Evolutionary conservation across 2,888 invertebrate species (phyloP).

Genomic region (Perdita meconis): DNA sequence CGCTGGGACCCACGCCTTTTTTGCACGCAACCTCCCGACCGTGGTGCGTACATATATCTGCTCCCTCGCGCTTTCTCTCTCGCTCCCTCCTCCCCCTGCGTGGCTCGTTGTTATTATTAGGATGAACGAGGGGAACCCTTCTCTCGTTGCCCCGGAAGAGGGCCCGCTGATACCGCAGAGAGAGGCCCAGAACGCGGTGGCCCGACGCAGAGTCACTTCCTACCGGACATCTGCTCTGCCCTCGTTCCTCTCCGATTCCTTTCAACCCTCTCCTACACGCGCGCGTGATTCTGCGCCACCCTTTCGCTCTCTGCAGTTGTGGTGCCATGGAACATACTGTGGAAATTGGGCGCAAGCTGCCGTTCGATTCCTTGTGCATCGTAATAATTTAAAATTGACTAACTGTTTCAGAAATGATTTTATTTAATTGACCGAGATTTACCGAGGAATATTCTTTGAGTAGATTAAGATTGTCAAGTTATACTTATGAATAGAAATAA

Average conservation of each 20-base stretch:
- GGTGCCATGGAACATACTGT: conserved; percentile 11
- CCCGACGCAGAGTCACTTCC: conserved; percentile 68
- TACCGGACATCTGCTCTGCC: conserved; percentile 70
- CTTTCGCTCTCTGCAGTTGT: conserved; percentile 15
- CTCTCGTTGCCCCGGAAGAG: conserved; percentile 63
- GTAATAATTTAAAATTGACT: no score
- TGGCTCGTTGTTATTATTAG: conserved; percentile 69
- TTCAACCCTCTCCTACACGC: conserved; percentile 1
- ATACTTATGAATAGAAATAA: no score
- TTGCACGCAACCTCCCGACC: conserved; percentile 74
- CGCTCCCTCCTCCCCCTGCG: conserved; percentile 20
- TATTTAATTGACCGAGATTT: no score
- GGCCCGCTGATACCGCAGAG: conserved; percentile 52
- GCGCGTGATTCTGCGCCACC: conserved; percentile 43
- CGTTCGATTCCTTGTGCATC: no score
- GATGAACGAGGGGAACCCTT: conserved; percentile 56
- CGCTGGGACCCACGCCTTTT: conserved; percentile 80
- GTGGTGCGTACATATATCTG: conserved; percentile 59
- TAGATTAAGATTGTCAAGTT: no score
- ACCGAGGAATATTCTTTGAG: no score
- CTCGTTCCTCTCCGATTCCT: conserved; percentile 33
- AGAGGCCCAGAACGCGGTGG: conserved; percentile 44
- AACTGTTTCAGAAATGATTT: no score
- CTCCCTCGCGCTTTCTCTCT: conserved; percentile 16
- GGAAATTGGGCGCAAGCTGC: neutral